Base-by-base conservation (phyloP, 1,140 invertebrate genomes). In the Elymnias hypermnestra region DNA sequence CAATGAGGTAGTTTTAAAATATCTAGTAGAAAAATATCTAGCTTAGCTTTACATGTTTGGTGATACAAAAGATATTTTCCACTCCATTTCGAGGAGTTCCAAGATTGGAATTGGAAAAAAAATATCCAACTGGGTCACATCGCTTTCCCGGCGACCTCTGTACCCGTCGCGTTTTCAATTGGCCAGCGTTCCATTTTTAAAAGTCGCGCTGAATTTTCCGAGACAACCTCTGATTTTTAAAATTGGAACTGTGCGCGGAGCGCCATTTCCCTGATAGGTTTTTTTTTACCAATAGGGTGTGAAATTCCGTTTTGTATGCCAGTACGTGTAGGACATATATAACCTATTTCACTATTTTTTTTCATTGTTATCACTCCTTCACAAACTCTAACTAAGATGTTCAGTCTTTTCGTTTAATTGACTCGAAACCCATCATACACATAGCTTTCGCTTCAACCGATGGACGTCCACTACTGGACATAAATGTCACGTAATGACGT, bases 161-260 rank as follows among this genome's bases (percentile, higher is more conserved):
- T n/a, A n/a, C 23, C 10, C 10, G 8, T 26, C 8, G 6, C 3
- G 3, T 9, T 26, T 26, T 26, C 23, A 26, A 9, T 26, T 26
- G 23, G 23, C 23, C 23, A 26, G 23, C 23, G 23, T 26, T 26
- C 23, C 23, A 26, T 26, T 26, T 26, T 26, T 26, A 26, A 26
- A 26, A 26, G n/a, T 26, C 23, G 10, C 23, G 23, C 23, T 26
- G 10, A 3, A 26, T 26, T 26, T 26, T 26, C 23, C 23, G n/a
- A 26, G 21, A 5, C 21, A 22, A 9, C 23, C 23, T 26, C 23
- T 26, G 23, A 26, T 9, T 26, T 26, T 26, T 26, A 9, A 26
- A 26, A 26, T 26, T 26, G 23, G 23, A 26, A 26, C 23, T 6
- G 23, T 25, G 9, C 6, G 23, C 23, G 23, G 23, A 25, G 23